These are phyloP conservation scores for Arion vulgaris DNA, from an alignment of 1,140 invertebrate species.

Conservation along the genomic window DNA sequence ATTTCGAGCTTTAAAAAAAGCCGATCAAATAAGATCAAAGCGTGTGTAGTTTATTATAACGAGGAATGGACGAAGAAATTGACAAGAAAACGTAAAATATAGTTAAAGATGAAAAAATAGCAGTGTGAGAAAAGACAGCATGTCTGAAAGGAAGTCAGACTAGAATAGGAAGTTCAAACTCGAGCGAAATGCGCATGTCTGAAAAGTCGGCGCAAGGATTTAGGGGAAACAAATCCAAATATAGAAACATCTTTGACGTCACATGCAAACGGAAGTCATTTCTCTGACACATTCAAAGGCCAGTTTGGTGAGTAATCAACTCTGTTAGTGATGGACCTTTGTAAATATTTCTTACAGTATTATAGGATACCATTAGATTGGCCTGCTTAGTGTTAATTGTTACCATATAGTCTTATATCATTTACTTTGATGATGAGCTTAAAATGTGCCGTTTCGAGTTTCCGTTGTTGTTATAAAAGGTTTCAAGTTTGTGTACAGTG, in stretches of 20 bases:
- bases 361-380: too few species aligned
- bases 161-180: neutral
- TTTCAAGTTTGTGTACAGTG: too few species aligned
- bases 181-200: conserved; percentile 16
- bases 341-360: too few species aligned
- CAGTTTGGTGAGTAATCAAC: conserved; percentile 37
- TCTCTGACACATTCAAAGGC: conserved; percentile 23
- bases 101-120: neutral
- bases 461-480: too few species aligned
- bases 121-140: neutral
- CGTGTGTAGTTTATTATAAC: conserved; percentile 28
- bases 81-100: too few species aligned
- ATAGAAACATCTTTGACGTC: conserved; percentile 39
- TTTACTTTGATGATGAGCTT: too few species aligned
- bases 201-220: conserved; percentile 10
- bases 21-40: conserved; percentile 44
- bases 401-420: too few species aligned
- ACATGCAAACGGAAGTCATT: neutral
- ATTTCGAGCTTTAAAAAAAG: conserved; percentile 26
- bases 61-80: too few species aligned
- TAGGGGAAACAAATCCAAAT: conserved; percentile 23
- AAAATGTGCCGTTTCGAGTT: too few species aligned
- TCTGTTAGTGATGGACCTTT: too few species aligned
- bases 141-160: neutral
- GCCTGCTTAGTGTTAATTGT: too few species aligned